These are phyloP conservation scores for Crotophaga sulcirostris DNA, from an alignment of 2,113 vertebrate genomes.

Conservation along the genomic window DNA sequence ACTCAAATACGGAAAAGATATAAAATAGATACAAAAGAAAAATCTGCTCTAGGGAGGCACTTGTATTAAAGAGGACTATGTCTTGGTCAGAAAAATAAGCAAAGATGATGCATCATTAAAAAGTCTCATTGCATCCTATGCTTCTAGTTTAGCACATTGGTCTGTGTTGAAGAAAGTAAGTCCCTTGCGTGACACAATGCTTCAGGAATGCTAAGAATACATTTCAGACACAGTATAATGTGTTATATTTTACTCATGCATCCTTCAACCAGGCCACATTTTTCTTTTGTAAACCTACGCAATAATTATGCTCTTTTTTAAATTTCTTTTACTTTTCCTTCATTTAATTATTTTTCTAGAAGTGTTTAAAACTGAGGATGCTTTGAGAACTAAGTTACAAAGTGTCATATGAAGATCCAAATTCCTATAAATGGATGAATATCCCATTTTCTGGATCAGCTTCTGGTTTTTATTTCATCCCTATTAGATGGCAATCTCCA, in stretches of 20 bases:
- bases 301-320: background rate
- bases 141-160: background rate
- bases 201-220: background rate
- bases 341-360: slow-evolving; percentile 3
- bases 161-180: background rate
- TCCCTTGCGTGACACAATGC: background rate
- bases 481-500: background rate
- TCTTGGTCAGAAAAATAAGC: background rate
- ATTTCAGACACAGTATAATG: background rate
- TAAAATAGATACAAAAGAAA: background rate
- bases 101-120: background rate
- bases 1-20: background rate
- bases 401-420: background rate
- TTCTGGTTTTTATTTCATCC: background rate
- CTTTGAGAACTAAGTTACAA: background rate
- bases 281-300: background rate
- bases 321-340: background rate
- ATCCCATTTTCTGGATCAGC: slow-evolving; percentile 3
- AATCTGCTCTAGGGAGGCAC: background rate
- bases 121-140: background rate
- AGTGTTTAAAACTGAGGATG: background rate
- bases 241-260: background rate
- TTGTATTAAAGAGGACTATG: background rate
- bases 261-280: background rate
- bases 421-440: background rate